These are phyloP conservation scores for Parthenolecanium corni DNA, from an alignment of 2,888 invertebrate species.

Conservation along the genomic window DNA sequence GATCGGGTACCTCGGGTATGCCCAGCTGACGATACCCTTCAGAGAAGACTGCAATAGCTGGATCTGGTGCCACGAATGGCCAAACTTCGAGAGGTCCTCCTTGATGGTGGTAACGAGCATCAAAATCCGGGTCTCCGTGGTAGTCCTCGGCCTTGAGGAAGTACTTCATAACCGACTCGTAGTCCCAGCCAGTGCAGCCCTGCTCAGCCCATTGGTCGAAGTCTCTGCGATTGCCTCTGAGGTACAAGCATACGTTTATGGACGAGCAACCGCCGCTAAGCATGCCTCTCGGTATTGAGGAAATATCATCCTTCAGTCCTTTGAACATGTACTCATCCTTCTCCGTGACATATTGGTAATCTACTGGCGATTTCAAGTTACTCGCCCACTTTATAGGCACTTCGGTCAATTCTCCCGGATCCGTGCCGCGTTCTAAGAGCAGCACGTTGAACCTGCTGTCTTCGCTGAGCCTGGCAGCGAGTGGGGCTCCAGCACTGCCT, in stretches of 20 bases:
- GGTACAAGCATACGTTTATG: constrained; percentile 30
- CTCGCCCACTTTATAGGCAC: constrained; percentile 22
- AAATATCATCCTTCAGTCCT: constrained; percentile 22
- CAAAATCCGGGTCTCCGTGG: neutral
- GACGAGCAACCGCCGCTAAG: constrained; percentile 30
- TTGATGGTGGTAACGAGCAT: constrained; percentile 4
- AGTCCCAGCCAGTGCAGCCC: constrained; percentile 30
- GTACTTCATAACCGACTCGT: constrained; percentile 24
- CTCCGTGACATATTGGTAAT: constrained; percentile 29
- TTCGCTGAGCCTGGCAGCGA: constrained; percentile 30
- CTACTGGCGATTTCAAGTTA: constrained; percentile 15
- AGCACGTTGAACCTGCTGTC: constrained; percentile 29
- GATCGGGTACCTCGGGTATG: constrained; percentile 14
- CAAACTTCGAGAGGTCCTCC: constrained; percentile 27
- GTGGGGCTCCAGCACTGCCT: constrained; percentile 29
- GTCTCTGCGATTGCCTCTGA: constrained; percentile 27
- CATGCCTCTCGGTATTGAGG: constrained; percentile 24
- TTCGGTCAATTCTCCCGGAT: constrained; percentile 22
- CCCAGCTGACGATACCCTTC: neutral
- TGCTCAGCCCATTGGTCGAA: constrained; percentile 24
- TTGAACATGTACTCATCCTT: constrained; percentile 21
- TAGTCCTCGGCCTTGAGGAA: constrained; percentile 30
- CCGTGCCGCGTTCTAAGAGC: constrained; percentile 29
- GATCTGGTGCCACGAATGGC: constrained; percentile 22
- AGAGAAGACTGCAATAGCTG: neutral